Conservation (phyloP, 2,888 invertebrate genomes). For the Agrilus biguttatus region DNA sequence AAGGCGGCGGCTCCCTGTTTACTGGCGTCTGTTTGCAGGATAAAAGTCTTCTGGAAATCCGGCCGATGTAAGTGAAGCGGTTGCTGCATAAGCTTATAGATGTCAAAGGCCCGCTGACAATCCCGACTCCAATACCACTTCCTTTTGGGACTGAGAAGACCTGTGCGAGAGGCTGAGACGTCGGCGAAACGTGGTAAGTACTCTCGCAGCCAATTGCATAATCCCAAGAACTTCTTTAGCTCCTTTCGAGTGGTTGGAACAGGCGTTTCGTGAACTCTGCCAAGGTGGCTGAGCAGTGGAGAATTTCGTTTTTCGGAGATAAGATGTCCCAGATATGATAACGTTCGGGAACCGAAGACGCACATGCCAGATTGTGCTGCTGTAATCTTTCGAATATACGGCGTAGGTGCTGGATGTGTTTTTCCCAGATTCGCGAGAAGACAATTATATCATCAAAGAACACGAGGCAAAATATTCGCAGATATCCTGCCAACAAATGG, state of each 20-base stretch:
- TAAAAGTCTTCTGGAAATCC: slow-evolving; percentile 6
- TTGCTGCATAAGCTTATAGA: slow-evolving; percentile 6
- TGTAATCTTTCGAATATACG: too few species aligned
- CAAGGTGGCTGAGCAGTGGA: slow-evolving; percentile 1
- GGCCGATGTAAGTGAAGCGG: slow-evolving; percentile 9
- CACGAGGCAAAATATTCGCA: too few species aligned
- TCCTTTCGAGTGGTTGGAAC: slow-evolving; percentile 1
- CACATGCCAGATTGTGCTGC: background rate
- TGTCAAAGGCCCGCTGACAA: slow-evolving; percentile 4
- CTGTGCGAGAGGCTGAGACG: slow-evolving; percentile 11
- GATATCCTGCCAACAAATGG: too few species aligned
- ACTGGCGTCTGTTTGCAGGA: slow-evolving; percentile 13
- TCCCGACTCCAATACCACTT: slow-evolving; percentile 7
- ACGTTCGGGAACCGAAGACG: background rate
- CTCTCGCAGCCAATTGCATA: slow-evolving; percentile 13
- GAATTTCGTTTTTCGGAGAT: slow-evolving; percentile 1
- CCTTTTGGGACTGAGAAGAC: slow-evolving; percentile 5
- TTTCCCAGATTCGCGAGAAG: too few species aligned
- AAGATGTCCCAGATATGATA: slow-evolving; percentile 4
- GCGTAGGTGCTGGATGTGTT: too few species aligned
- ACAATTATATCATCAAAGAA: too few species aligned
- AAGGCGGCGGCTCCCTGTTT: slow-evolving; percentile 11
- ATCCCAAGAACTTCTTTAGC: slow-evolving; percentile 8
- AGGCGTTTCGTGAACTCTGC: background rate
- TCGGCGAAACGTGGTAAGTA: slow-evolving; percentile 12